Conservation (phyloP, 2,113 vertebrate genomes). For the Apteryx owenii region DNA sequence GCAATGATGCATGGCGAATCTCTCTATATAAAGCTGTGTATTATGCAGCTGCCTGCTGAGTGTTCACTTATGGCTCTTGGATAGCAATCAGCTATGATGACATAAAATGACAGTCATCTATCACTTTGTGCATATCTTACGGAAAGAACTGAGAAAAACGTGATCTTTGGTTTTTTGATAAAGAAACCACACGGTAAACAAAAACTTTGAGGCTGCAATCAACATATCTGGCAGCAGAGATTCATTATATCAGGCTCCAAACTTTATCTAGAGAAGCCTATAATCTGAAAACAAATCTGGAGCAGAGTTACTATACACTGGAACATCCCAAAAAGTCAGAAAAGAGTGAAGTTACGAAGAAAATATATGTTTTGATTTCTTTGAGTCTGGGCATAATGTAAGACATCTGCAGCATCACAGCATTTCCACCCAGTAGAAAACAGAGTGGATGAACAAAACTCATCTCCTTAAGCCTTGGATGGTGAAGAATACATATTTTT, state of each 20-base stretch:
- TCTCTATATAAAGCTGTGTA: background rate
- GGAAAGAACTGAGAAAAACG: slow-evolving; percentile 20
- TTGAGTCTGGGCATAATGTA: background rate
- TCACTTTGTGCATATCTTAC: background rate
- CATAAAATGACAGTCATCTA: slow-evolving; percentile 2
- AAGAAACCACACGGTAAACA: background rate
- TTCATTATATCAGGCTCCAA: background rate
- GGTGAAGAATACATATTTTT: background rate
- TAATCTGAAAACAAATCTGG: background rate
- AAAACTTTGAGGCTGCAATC: background rate
- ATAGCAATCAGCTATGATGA: background rate
- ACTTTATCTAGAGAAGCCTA: slow-evolving; percentile 3
- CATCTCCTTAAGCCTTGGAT: background rate
- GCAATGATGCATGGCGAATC: rapidly evolving
- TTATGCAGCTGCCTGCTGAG: background rate
- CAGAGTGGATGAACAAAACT: background rate
- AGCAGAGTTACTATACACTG: background rate
- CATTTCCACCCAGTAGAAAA: background rate
- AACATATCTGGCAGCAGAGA: background rate
- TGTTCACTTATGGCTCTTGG: background rate
- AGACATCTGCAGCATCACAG: background rate
- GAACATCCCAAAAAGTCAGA: background rate
- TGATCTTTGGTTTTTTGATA: background rate
- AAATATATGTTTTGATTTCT: background rate
- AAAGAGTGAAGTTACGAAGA: background rate